A percentile compares a stretch with the other conserved stretches of the same genome.
Evolutionary conservation across 2,113 vertebrate species (phyloP).

Genomic region (Chrysochloris asiatica): DNA sequence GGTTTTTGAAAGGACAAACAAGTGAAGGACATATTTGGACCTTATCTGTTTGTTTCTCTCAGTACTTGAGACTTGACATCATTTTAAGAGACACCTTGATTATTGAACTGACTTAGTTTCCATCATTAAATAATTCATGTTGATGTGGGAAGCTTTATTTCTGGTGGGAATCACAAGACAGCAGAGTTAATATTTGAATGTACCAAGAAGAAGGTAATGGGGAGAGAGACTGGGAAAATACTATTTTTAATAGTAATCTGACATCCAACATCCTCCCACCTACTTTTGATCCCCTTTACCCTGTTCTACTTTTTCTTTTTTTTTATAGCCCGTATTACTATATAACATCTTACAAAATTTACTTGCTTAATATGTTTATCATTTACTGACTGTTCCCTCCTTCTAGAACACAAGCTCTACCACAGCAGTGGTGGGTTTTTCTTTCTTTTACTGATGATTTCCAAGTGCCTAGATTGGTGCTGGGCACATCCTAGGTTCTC

Average conservation of each 20-base stretch:
- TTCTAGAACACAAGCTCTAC: background rate
- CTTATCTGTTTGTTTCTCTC: background rate
- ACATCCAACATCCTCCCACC: too few relatives aligned
- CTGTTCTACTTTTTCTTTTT: background rate
- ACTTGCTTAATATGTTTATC: background rate
- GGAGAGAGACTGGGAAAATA: conserved; percentile 11
- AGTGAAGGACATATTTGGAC: background rate
- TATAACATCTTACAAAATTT: accelerated
- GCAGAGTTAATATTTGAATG: conserved; percentile 75
- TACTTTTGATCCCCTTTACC: background rate
- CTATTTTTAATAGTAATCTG: conserved; percentile 4
- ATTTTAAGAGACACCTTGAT: conserved; percentile 63
- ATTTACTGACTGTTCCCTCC: background rate
- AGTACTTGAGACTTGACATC: conserved; percentile 31
- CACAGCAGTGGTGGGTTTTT: background rate
- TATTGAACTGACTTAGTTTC: conserved; percentile 79
- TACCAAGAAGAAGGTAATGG: conserved; percentile 19
- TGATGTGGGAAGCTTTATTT: conserved; percentile 81
- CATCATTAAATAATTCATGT: conserved; percentile 81
- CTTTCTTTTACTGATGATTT: background rate
- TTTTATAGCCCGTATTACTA: background rate
- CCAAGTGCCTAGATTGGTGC: background rate
- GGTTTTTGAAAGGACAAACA: background rate
- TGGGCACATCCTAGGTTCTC: background rate
- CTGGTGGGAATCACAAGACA: conserved; percentile 72